Percentiles rank a stretch among this genome's conserved stretches.
These are phyloP conservation scores for Syrista parreyssii DNA, from an alignment of 2,888 invertebrate species.

Conservation along the genomic window DNA sequence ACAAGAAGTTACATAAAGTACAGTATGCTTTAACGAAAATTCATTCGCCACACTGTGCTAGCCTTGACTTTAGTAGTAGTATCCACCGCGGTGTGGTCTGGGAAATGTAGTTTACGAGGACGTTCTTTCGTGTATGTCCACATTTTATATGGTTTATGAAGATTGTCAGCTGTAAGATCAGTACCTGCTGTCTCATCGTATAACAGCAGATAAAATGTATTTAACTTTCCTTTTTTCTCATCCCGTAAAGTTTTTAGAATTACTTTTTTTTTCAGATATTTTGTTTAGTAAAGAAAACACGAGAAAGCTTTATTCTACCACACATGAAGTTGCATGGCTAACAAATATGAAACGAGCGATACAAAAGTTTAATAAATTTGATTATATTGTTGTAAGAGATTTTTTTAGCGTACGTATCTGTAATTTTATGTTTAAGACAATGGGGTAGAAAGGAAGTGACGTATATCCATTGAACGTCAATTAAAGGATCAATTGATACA, in stretches of 20 bases:
- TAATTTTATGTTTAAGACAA: neutral
- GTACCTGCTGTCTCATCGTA: neutral
- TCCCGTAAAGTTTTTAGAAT: neutral
- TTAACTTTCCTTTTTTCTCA: neutral
- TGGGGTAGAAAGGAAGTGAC: neutral
- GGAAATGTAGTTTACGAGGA: neutral
- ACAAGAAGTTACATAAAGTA: neutral
- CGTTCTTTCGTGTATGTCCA: neutral
- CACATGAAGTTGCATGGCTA: neutral
- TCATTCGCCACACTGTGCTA: neutral
- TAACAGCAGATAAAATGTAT: neutral
- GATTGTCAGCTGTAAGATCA: neutral
- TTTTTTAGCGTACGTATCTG: neutral
- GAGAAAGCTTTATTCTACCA: neutral
- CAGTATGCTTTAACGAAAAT: neutral
- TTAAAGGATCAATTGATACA: neutral
- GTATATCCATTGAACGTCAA: neutral
- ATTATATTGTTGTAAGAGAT: neutral
- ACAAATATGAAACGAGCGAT: neutral
- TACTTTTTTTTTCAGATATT: neutral
- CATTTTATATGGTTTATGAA: neutral
- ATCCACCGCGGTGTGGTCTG: neutral
- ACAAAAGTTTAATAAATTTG: neutral
- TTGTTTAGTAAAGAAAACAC: neutral
- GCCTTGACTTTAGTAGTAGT: neutral